These are phyloP conservation scores for Raja brachyura DNA, from an alignment of 2,113 vertebrate genomes.

Conservation along the genomic window DNA sequence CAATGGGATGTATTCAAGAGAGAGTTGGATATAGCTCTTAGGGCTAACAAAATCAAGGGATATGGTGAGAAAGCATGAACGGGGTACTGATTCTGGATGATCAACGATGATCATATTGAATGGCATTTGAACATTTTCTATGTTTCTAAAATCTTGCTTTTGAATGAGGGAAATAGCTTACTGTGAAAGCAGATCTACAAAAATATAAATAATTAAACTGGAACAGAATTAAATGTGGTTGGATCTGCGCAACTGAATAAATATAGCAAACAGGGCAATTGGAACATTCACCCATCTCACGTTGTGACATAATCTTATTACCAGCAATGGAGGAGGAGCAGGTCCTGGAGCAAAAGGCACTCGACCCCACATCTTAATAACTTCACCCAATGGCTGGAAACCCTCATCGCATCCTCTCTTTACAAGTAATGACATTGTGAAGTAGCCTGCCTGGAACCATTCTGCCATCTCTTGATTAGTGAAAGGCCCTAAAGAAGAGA, in stretches of 20 bases:
- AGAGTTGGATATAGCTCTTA: no score
- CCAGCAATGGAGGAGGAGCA: constrained; percentile 80
- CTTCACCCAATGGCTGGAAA: constrained; percentile 87
- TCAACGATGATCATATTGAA: no score
- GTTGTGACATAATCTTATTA: constrained; percentile 49
- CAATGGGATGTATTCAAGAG: neutral
- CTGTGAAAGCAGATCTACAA: neutral
- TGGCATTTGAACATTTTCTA: no score
- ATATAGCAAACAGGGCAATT: neutral
- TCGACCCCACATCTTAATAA: constrained; percentile 96
- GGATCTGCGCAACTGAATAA: neutral
- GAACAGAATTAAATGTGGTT: neutral
- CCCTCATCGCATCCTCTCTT: constrained; percentile 95
- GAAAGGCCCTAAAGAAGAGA: constrained; percentile 73
- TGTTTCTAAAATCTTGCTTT: neutral
- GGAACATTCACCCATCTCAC: neutral
- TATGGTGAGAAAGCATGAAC: no score
- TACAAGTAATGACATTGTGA: constrained; percentile 89
- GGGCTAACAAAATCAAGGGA: no score
- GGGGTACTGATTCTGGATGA: no score
- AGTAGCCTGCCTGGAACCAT: constrained; percentile 98
- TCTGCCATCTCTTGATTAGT: constrained; percentile 94
- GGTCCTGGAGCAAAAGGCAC: constrained; percentile 85
- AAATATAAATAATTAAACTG: neutral
- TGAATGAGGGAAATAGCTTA: neutral